Base-by-base conservation (phyloP, 2,797 vertebrate species). In the Rhinogobio ventralis region DNA sequence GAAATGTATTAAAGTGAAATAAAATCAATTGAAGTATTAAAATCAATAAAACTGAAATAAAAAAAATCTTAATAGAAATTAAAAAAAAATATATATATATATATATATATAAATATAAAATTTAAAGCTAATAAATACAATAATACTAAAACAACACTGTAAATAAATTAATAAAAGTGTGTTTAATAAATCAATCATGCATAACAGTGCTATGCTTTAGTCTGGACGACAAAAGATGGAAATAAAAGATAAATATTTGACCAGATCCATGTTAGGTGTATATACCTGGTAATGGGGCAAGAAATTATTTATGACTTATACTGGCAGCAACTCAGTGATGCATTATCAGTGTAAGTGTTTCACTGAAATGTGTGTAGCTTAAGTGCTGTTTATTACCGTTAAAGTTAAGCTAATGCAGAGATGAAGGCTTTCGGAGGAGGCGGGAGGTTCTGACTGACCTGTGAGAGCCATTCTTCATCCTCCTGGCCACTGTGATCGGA, bases 391-490 rank as follows among this genome's bases (percentile, higher is more conserved):
- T 81, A 55, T 69, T 17, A 55, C 20, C 3, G 66, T 53, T 53
- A 33, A 39, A 55, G 49, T 39, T 30, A 33, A 66, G 60, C 30
- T 36, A 39, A 69, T 67, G 49, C 8, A 57, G 45, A 81, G 15
- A 25, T 60, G 19, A 28, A 51, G 20, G 62, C 6, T 13, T n/a
- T 11, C 17, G 11, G n/a, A 64, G 45, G 23, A 57, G 51, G 10
- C 17, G 14, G 8, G 2, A 60, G n/a, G 62, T 55, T 30, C 33
- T 17, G 28, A 80, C 91, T 93, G 85, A 99, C 98, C 98, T 99
- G 98, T n/a, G 98, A 99, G n/a, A 99, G 97, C 98, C 98, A 99
- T 93, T 99, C 98, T 89, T 99, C 98, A 17, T 99, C 97, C 85
- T 99, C 97, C 81, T 96, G 97, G 49, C 97, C 96, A 1, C 97